Base-by-base conservation (phyloP, 2,797 vertebrate genomes). In the Hylomyscus alleni region DNA sequence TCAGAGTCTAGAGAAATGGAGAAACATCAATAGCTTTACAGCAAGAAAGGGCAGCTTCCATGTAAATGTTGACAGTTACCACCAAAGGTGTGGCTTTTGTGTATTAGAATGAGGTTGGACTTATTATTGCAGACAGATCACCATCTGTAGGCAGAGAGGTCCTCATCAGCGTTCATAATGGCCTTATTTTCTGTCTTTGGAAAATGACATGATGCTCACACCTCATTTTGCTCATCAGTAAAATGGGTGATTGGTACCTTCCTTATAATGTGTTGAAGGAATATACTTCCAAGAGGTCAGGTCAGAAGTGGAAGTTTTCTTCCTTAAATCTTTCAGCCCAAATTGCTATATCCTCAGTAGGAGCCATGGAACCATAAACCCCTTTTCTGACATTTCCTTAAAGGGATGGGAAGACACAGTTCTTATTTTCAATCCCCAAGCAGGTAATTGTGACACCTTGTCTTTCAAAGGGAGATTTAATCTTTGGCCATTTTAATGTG, bases 141-240 rank as follows among this genome's bases (percentile, higher is more conserved):
- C 62, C 58, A 34, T 93, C 26, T 73, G 15, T 65, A 90, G 44
- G 31, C 56, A 67, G 54, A 52, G 15, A 44, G 15, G 60, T 89
- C 73, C n/a, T 80, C 24, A 34, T 67, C 17, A 91, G 29, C 20
- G 58, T 91, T 37, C 20, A 52, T 15, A 56, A n/a, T 83, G 67
- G 50, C 19, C 19, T 97, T 88, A 7, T 50, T 90, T 26, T 62
- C 8, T 82, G 11, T 58, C 20, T 94, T 85, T 76, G 87, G 62
- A 88, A 95, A 93, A 40, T 93, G 73, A 85, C 13, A 9, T 83
- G n/a, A 76, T 84, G 54, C 2, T 87, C 76, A 82, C 10, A 50
- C n/a, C 29, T 94, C 58, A 67, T 58, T 87, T 93, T 96, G 26
- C 29, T 58, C 58, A 75, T 65, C 24, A 94, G 50, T 76, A 87